Evolutionary conservation across 2,888 invertebrate genomes (phyloP), one percentile per base, ranked within the genome.

Genomic region (Tenodera sinensis): DNA sequence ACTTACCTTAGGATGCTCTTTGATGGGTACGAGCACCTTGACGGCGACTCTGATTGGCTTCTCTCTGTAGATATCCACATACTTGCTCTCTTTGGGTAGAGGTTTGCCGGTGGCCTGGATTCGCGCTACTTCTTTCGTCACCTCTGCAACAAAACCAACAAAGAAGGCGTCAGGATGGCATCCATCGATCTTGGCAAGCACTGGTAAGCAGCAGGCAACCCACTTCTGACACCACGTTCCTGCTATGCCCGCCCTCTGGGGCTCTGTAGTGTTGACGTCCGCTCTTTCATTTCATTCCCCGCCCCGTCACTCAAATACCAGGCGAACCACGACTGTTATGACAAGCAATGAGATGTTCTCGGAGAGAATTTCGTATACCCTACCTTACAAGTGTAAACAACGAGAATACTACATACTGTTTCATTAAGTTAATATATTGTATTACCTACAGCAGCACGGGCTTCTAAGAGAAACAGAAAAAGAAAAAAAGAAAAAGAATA

Each of bases 51-150:
- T 95, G 91, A 96, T 95, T 27, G 96, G 96, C 92, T 96, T 96
- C 92, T 97, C 97, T 91, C 96, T 95, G 93, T 96, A 97, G 83
- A 97, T 96, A 93, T 97, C 97, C 30, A 97, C 95, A 93, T 97
- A 97, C 93, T 96, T 95, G 85, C 93, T 94, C 91, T 96, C 97
- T 90, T 95, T 95, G 9, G 94, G 93, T 9, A 96, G 96, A 14
- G 91, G 90, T 91, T 96, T 95, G 0, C 96, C 96, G 15, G 95
- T 94, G 1, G 95, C 93, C 54, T 91, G 91, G 27, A 91, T 89
- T n/a, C 90, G 87, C 15, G 91, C 91, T 14, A 91, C 91, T 83
- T 91, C 91, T 71, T 88, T 89, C 28, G 90, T 91, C 89, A 91
- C 91, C 87, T 91, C 91, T 91, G 90, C 28, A 90, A 90, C 88